phyloP scores from a whole-genome alignment of 2,797 vertebrate genomes.

The Pipistrellus kuhlii region DNA sequence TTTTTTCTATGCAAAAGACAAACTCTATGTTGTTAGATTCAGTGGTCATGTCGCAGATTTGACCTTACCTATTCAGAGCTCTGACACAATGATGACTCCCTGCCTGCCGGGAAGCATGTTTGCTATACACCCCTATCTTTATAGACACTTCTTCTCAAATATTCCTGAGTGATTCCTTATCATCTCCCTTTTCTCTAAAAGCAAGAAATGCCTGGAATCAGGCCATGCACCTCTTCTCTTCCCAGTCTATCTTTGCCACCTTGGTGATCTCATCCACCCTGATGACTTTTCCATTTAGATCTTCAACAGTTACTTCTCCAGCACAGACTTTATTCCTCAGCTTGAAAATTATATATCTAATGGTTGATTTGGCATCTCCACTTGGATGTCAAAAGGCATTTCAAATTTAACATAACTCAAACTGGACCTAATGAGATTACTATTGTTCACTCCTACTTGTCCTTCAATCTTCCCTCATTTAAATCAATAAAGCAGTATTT shows the following conservation, averaged over 20 bases:
- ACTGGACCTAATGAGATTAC: not conserved
- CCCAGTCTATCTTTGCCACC: not conserved
- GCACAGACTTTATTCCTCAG: not conserved
- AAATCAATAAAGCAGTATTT: not conserved
- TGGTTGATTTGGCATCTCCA: not conserved
- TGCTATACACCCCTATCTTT: not conserved
- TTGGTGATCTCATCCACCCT: not conserved
- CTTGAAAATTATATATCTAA: not conserved
- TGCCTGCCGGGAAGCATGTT: not conserved
- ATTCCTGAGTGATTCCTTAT: not conserved
- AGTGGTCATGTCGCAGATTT: not conserved
- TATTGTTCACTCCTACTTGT: not conserved
- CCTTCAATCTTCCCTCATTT: not conserved
- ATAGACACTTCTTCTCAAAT: not conserved
- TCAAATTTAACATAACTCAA: constrained; percentile 25
- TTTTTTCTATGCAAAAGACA: not conserved
- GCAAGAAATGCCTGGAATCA: not conserved
- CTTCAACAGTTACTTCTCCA: not conserved
- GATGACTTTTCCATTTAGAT: not conserved
- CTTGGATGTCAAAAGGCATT: not conserved
- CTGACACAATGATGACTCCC: not conserved
- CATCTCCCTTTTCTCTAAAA: not conserved
- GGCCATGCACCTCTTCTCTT: not conserved
- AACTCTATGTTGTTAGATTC: not conserved
- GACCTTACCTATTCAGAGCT: not conserved